Conservation (phyloP, 1,140 invertebrate genomes). For the Yoshiicerus persimilis region DNA sequence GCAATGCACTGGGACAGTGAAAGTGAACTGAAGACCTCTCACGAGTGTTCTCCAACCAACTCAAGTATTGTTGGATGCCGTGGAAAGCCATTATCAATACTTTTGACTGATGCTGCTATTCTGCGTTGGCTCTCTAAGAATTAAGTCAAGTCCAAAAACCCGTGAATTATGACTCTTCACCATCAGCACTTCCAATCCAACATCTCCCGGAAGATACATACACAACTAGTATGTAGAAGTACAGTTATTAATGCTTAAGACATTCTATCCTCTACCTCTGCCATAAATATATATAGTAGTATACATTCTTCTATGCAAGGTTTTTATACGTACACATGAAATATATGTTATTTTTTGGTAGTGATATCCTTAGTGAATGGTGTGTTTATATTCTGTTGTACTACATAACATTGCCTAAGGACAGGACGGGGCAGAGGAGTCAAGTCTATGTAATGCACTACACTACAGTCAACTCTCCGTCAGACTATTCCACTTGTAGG, state of each 20-base stretch:
- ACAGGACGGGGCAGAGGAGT: not conserved
- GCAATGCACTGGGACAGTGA: not conserved
- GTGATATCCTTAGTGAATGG: not conserved
- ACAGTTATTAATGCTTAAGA: not conserved
- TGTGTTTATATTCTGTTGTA: not conserved
- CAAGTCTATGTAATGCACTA: not conserved
- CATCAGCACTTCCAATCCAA: not conserved
- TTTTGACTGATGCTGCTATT: constrained; percentile 20
- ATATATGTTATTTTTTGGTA: not conserved
- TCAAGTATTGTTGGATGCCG: constrained; percentile 44
- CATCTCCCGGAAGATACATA: not conserved
- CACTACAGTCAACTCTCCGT: not conserved
- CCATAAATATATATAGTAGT: not conserved
- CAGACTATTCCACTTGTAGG: not conserved
- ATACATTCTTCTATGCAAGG: too few species aligned
- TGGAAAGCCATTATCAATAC: constrained; percentile 41
- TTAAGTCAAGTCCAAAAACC: constrained; percentile 46
- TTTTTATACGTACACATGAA: not conserved
- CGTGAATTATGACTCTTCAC: constrained; percentile 45
- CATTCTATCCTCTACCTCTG: not conserved
- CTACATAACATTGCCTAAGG: not conserved
- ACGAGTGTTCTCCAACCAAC: constrained; percentile 40
- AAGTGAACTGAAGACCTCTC: constrained; percentile 27
- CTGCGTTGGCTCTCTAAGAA: constrained; percentile 33
- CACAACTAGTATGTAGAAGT: not conserved